These are phyloP conservation scores for Protobothrops mucrosquamatus DNA, from an alignment of 2,113 vertebrate genomes.

Conservation along the genomic window DNA sequence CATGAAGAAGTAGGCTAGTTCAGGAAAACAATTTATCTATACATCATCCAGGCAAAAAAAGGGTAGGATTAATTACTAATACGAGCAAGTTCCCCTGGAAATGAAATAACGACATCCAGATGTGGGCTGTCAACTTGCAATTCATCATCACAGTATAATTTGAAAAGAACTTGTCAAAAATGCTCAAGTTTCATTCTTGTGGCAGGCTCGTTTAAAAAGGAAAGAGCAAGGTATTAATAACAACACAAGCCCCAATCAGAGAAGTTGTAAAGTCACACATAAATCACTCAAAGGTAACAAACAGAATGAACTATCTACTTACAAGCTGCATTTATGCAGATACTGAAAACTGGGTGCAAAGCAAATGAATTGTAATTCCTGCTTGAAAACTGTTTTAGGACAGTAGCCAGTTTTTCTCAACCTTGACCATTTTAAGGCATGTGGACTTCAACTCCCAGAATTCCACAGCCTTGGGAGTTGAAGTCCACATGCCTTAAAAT, in stretches of 20 bases:
- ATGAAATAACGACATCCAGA: not conserved
- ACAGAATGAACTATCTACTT: conserved; percentile 21
- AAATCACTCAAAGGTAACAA: not conserved
- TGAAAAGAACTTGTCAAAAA: not conserved
- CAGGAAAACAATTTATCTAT: not conserved
- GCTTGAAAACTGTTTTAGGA: not conserved
- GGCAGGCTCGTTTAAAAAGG: not conserved
- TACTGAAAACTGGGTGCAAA: not conserved
- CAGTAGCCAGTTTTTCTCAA: no score
- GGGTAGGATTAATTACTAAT: not conserved
- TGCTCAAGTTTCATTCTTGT: not conserved
- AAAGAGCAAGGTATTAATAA: not conserved
- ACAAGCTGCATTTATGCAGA: not conserved
- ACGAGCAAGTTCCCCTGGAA: not conserved
- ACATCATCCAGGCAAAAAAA: not conserved
- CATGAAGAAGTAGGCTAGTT: no score
- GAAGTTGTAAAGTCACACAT: not conserved
- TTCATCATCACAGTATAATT: not conserved
- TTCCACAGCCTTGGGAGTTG: no score
- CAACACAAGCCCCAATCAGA: not conserved
- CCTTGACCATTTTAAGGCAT: no score
- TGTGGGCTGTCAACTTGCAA: not conserved
- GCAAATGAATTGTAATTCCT: not conserved
- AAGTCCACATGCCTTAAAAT: no score
- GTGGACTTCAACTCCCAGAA: no score